These are phyloP conservation scores for Etheostoma spectabile DNA, from an alignment of 2,113 vertebrate species.

Conservation along the genomic window DNA sequence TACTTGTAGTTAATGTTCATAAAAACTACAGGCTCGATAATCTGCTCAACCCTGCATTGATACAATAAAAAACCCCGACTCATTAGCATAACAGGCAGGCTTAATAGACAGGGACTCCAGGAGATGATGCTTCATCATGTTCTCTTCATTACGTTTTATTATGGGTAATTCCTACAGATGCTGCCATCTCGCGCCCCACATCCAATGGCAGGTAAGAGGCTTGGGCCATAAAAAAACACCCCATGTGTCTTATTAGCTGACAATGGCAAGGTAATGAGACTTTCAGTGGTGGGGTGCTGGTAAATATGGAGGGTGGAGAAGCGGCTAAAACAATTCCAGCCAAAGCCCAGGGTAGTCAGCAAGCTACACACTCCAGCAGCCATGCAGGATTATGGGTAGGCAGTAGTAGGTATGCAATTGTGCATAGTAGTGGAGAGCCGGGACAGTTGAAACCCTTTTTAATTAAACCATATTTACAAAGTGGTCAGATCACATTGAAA, in stretches of 20 bases:
- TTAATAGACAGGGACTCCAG: constrained; percentile 56
- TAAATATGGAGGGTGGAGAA: constrained; percentile 7
- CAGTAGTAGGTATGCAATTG: background rate
- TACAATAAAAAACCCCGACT: constrained; percentile 37
- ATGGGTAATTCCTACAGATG: constrained; percentile 33
- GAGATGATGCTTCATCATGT: constrained; percentile 45
- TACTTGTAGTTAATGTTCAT: constrained; percentile 56
- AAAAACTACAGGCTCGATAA: constrained; percentile 43
- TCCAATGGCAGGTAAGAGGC: constrained; percentile 11
- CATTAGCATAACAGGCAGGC: constrained; percentile 53
- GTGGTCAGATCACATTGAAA: too few relatives aligned
- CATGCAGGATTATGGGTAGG: background rate
- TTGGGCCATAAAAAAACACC: constrained; percentile 31
- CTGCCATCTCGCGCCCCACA: background rate
- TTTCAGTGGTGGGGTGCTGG: background rate
- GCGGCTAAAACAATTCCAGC: background rate
- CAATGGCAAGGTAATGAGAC: constrained; percentile 42
- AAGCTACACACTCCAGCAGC: background rate
- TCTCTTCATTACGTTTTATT: constrained; percentile 65
- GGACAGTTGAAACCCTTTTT: too few relatives aligned
- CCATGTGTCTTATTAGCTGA: constrained; percentile 48
- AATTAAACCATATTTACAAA: too few relatives aligned
- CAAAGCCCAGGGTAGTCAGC: background rate
- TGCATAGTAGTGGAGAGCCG: too few relatives aligned
- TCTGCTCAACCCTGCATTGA: constrained; percentile 5